Evolutionary conservation across 2,888 invertebrate genomes (phyloP), one percentile per base, ranked within the genome.

Genomic region (Cryptocheilus praepositus): DNA sequence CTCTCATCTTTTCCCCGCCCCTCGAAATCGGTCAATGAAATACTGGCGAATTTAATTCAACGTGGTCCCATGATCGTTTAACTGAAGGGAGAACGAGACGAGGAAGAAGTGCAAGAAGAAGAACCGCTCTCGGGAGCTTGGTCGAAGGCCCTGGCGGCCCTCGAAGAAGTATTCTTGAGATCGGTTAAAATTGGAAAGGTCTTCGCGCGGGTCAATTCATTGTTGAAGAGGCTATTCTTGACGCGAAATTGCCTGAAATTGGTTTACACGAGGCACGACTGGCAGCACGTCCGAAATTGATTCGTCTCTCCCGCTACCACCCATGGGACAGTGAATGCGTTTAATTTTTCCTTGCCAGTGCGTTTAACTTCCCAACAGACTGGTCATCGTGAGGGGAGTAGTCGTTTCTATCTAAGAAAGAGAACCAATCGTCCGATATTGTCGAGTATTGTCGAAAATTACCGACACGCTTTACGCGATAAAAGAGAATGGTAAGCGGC

Each of bases 231-330:
- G 87, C 88, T 86, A 88, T 88, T 88, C 88, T 88, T 88, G 87
- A 79, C 77, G 84, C 81, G 88, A 88, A 88, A 88, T 88, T 88
- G 88, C 87, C 88, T 86, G 86, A 88, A 88, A 88, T 88, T 88
- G 88, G 88, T 88, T 88, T 88, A 88, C 87, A 86, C 84, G 85
- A 36, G 36, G 36, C 36, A 11, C 36, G 79, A 77, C 81, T 59
- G 74, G 76, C 79, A 73, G 75, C 79, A 77, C 76, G 81, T 79
- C 81, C 79, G 86, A 85, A 85, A 88, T 88, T 84, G 88, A 88
- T 85, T 88, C 84, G 84, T 16, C 52, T 49, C 46, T 49, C 44
- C 25, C 53, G 15, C n/a, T n/a, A 19, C 51, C 67, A 57, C 68
- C 68, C 66, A 51, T 19, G 65, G 49, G 69, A 68, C 58, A 61